Conservation (phyloP, 2,888 invertebrate genomes). For the Tinea semifulvella region DNA sequence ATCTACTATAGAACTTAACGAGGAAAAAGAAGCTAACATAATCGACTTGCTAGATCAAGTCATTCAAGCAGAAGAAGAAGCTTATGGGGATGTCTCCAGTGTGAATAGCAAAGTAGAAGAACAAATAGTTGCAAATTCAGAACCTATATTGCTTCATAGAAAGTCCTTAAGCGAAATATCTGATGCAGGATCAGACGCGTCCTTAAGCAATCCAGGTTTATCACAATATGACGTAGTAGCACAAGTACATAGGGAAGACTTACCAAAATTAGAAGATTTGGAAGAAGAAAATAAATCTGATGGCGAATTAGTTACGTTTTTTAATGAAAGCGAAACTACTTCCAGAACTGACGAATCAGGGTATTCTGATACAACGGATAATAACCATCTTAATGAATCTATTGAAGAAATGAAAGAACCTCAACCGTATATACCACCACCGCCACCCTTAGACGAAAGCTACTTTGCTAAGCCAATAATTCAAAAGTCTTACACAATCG, state of each 20-base stretch:
- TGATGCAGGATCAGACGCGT: slow-evolving; percentile 54
- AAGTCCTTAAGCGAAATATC: slow-evolving; percentile 51
- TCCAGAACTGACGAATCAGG: slow-evolving; percentile 57
- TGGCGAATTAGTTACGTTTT: slow-evolving; percentile 40
- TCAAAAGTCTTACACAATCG: slow-evolving; percentile 28
- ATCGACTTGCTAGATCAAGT: slow-evolving; percentile 59
- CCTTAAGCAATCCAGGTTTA: slow-evolving; percentile 48
- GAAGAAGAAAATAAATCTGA: slow-evolving; percentile 22
- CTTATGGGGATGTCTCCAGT: slow-evolving; percentile 42
- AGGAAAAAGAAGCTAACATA: slow-evolving; percentile 57
- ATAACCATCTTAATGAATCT: slow-evolving; percentile 35
- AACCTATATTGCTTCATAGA: slow-evolving; percentile 32
- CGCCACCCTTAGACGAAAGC: slow-evolving; percentile 45
- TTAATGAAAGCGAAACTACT: slow-evolving; percentile 48
- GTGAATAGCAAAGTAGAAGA: slow-evolving; percentile 36
- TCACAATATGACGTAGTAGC: slow-evolving; percentile 66
- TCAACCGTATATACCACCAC: slow-evolving; percentile 40
- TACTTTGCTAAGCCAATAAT: slow-evolving; percentile 27
- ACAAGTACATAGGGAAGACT: slow-evolving; percentile 66
- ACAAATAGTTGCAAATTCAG: slow-evolving; percentile 21
- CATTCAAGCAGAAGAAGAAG: slow-evolving; percentile 55
- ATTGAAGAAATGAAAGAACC: slow-evolving; percentile 32
- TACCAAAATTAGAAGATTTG: slow-evolving; percentile 35
- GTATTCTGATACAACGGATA: slow-evolving; percentile 54
- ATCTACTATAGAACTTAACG: slow-evolving; percentile 42